These are phyloP conservation scores for Orius laevigatus DNA, from an alignment of 1,140 invertebrate genomes.

Conservation along the genomic window DNA sequence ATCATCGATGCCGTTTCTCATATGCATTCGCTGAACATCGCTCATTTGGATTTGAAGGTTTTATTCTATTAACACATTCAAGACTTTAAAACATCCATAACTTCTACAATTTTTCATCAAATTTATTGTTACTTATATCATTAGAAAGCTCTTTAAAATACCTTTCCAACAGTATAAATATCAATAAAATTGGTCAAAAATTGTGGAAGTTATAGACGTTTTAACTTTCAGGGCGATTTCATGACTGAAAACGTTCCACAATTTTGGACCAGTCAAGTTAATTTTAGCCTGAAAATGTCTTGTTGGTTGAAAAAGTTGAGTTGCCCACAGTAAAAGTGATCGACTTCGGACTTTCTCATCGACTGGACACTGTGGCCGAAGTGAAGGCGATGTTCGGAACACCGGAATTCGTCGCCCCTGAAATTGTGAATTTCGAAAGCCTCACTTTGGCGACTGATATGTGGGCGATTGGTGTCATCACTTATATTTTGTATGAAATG, in stretches of 20 bases:
- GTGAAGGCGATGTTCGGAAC: constrained; percentile 85
- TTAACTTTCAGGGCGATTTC: background rate
- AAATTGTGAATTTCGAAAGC: constrained; percentile 85
- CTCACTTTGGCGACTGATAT: constrained; percentile 82
- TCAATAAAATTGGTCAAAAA: no score
- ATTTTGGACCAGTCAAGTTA: no score
- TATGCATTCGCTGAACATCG: constrained; percentile 74
- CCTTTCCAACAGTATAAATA: no score
- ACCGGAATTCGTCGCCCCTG: constrained; percentile 81
- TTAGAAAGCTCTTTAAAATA: no score
- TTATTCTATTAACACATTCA: background rate
- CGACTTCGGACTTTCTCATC: constrained; percentile 84
- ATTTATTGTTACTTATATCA: no score
- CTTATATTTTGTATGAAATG: constrained; percentile 55
- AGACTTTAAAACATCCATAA: no score
- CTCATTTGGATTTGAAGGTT: constrained; percentile 84
- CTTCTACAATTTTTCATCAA: no score
- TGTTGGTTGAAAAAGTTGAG: constrained; percentile 48
- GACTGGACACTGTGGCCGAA: constrained; percentile 70
- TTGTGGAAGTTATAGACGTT: no score
- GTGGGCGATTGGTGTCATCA: constrained; percentile 81
- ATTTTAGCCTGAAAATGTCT: constrained; percentile 74
- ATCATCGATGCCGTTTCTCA: constrained; percentile 76
- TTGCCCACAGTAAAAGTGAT: constrained; percentile 68
- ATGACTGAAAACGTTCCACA: background rate